Base-by-base conservation (phyloP, 2,888 invertebrate species). In the Stramonita haemastoma region DNA sequence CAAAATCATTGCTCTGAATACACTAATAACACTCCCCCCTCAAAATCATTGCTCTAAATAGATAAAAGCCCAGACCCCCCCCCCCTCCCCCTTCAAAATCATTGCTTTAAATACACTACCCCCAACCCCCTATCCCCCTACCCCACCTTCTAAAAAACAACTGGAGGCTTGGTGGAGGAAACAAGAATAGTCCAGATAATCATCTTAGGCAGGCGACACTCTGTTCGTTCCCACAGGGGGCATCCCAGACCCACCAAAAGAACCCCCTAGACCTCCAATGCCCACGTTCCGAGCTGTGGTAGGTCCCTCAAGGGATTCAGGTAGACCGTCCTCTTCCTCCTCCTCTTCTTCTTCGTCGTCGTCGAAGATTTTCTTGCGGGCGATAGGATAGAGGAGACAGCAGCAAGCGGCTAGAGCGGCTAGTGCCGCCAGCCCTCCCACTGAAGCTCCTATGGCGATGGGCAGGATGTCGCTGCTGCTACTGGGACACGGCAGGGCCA, bases 281-380 rank as follows among this genome's bases (percentile, higher is more conserved):
- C 57, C 60, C 19, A 57, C 85, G 29, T 60, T n/a, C 34, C 81
- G 81, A 0, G 81, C 34, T 1, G 81, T 81, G 34, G 81, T 36
- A 13, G 77, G 22, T 13, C 32, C 77, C 1, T 32, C 81, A 6
- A 29, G 32, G 19, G 29, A 57, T 19, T 6, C 22, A n/a, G n/a
- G n/a, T n/a, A n/a, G n/a, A 34, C 13, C 57, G 5, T n/a, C n/a
- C 11, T 11, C 36, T 26, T 46, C 81, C 81, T 57, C 56, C 85
- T 86, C 86, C 86, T 86, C 86, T 34, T 86, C 86, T 29, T 86
- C 86, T 6, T 86, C 70, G 13, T 86, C 86, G 70, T 86, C 86
- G 34, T 29, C 86, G 66, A 66, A 70, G 86, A 86, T 66, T 34
- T 86, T 86, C 34, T 70, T 60, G 15, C 86, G 32, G 86, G 86